These are phyloP conservation scores for Bombycilla garrulus DNA, from an alignment of 2,113 vertebrate genomes.

Conservation along the genomic window DNA sequence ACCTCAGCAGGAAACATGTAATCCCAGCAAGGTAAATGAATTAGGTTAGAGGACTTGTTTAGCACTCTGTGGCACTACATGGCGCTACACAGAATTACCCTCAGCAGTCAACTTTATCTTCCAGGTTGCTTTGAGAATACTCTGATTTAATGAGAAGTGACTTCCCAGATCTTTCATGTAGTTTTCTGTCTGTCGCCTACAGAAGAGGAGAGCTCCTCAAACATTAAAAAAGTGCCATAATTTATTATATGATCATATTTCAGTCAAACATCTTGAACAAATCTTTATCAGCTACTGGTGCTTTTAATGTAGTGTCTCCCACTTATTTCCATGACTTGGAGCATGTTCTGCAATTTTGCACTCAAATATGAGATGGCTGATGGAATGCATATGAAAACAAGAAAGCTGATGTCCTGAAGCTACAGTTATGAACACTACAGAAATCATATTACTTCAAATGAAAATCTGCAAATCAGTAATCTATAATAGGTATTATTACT, in stretches of 20 bases:
- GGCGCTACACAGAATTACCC: neutral
- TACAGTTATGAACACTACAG: neutral
- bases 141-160: neutral
- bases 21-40: neutral
- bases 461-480: neutral
- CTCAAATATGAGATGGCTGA: neutral
- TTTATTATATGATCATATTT: neutral
- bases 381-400: neutral
- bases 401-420: neutral
- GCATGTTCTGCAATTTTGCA: neutral
- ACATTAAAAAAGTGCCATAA: neutral
- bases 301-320: fast-evolving
- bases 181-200: neutral
- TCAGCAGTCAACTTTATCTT: neutral
- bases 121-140: neutral
- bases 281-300: neutral
- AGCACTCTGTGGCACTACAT: neutral
- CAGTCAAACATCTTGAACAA: neutral
- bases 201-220: neutral
- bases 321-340: neutral
- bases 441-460: neutral
- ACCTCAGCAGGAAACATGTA: neutral
- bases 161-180: neutral
- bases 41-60: neutral
- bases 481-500: fast-evolving